These are phyloP conservation scores for Aphaenogaster floridana DNA, from an alignment of 1,140 invertebrate genomes.

Conservation along the genomic window DNA sequence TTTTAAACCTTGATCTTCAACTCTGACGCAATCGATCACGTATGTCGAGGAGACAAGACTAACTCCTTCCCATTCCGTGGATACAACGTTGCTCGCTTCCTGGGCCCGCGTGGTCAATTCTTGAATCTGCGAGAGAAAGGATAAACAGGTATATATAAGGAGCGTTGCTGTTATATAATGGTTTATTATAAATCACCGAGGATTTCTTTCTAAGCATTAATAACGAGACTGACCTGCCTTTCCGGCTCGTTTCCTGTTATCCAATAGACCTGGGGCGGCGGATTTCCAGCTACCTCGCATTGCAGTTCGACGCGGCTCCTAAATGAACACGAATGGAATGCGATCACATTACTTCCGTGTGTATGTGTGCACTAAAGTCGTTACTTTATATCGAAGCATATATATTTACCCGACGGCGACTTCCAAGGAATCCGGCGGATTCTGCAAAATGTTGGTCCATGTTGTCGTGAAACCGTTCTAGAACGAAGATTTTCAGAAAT, in stretches of 20 bases:
- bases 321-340: conserved; percentile 19
- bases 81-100: not conserved
- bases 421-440: conserved; percentile 57
- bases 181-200: not conserved
- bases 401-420: conserved; percentile 41
- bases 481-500: not conserved
- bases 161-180: not conserved
- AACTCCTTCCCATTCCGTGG: conserved; percentile 84
- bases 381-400: not conserved
- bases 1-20: conserved; percentile 89
- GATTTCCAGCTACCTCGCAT: conserved; percentile 90
- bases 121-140: conserved; percentile 16
- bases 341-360: conserved; percentile 23
- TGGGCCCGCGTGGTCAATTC: not conserved
- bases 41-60: conserved; percentile 90
- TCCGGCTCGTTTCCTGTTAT: conserved; percentile 88
- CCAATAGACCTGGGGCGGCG: conserved; percentile 91
- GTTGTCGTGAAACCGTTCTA: conserved; percentile 10
- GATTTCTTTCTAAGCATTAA: not conserved
- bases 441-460: conserved; percentile 65
- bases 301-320: conserved; percentile 88
- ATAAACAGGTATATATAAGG: not conserved
- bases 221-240: conserved; percentile 87
- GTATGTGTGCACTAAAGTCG: not conserved
- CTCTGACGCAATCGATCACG: conserved; percentile 88